phyloP scores from a whole-genome alignment of 2,113 vertebrate genomes.

The Salvelinus fontinalis region DNA sequence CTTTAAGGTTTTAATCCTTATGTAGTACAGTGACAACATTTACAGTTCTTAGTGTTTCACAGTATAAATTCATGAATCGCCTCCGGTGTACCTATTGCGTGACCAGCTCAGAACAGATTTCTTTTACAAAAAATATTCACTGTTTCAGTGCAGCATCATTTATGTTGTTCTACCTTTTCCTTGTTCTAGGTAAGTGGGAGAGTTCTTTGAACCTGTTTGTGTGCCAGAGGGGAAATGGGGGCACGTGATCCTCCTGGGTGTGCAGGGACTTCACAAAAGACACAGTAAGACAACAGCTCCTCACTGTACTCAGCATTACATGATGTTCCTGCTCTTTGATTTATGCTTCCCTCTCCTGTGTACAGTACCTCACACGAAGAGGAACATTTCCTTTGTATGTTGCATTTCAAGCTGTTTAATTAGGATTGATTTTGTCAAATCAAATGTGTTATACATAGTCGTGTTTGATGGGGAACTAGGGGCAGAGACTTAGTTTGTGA shows the following conservation, averaged over 20 bases:
- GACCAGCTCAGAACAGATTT: background rate
- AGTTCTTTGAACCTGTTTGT: conserved; percentile 4
- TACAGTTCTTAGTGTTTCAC: background rate
- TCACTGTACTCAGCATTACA: background rate
- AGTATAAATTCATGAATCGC: background rate
- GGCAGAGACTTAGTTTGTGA: too few species aligned
- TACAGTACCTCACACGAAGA: background rate
- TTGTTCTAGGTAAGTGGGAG: conserved; percentile 26
- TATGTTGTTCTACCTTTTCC: conserved; percentile 8
- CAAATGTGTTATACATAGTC: background rate
- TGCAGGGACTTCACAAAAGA: background rate
- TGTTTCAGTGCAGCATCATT: background rate
- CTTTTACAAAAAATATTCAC: background rate
- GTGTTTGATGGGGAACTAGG: background rate
- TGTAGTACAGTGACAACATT: too few species aligned
- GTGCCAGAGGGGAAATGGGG: conserved; percentile 10
- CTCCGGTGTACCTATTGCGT: background rate
- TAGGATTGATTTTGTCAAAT: background rate
- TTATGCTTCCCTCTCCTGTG: background rate
- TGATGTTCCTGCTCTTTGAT: background rate
- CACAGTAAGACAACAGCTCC: conserved; percentile 22
- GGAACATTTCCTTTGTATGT: background rate
- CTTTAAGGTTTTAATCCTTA: too few species aligned
- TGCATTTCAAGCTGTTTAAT: background rate
- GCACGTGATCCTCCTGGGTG: background rate